Conservation (phyloP, 30 jellyfish, hydroid and myxozoan genomes). For the Morbakka virulenta region DNA sequence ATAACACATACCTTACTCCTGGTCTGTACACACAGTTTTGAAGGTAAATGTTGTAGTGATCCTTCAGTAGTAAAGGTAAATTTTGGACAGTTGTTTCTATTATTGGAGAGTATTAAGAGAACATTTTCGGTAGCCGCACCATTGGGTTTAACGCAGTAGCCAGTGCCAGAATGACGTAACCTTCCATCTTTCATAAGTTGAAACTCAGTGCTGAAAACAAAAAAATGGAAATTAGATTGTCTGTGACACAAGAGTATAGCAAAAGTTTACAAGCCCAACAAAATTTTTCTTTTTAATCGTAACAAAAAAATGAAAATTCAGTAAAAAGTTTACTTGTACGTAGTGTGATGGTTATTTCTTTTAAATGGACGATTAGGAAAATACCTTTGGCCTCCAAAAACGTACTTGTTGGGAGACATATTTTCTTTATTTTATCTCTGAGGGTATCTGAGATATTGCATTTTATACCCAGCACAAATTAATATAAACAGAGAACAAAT, state of each 20-base stretch:
- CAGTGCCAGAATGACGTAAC: conserved; percentile 37
- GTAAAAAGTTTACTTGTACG: not conserved
- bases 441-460: no score
- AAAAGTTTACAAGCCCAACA: no score
- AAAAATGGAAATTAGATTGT: no score
- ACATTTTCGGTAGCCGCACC: conserved; percentile 66
- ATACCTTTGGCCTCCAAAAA: no score
- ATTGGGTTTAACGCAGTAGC: conserved; percentile 71
- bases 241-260: no score
- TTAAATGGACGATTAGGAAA: no score
- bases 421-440: no score
- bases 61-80: conserved; percentile 76
- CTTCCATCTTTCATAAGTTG: conserved; percentile 58
- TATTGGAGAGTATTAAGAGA: no score
- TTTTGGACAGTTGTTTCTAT: conserved; percentile 65
- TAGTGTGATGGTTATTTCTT: not conserved
- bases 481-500: no score
- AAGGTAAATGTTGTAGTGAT: conserved; percentile 57
- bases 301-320: not conserved
- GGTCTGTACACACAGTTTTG: conserved; percentile 76
- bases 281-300: no score
- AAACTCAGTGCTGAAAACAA: conserved; percentile 79
- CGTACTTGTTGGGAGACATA: no score
- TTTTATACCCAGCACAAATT: no score
- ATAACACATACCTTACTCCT: conserved; percentile 43